Percentiles rank a stretch among this genome's conserved stretches.
These are phyloP conservation scores for Lipophrys pholis DNA, from an alignment of 2,113 vertebrate genomes.

Conservation along the genomic window DNA sequence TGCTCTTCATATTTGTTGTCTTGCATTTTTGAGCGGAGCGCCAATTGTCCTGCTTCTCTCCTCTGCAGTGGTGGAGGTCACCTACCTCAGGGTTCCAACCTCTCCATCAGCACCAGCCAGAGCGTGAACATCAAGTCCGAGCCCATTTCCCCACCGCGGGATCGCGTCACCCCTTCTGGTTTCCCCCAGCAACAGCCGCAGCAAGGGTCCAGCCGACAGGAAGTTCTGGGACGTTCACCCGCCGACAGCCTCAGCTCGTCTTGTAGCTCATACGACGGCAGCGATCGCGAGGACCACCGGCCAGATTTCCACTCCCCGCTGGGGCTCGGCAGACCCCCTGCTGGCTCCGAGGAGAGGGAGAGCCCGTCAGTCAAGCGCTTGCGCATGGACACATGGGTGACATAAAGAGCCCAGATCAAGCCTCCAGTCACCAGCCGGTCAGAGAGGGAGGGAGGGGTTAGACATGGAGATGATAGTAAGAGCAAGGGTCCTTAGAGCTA, in stretches of 20 bases:
- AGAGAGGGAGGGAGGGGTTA: conserved; percentile 63
- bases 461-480: conserved; percentile 63
- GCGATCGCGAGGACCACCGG: conserved; percentile 94
- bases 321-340: conserved; percentile 89
- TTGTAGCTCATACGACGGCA: conserved; percentile 97
- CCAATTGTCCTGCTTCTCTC: conserved; percentile 36
- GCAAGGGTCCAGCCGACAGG: conserved; percentile 88
- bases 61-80: conserved; percentile 90
- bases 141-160: conserved; percentile 96
- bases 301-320: conserved; percentile 93
- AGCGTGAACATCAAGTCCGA: conserved; percentile 98
- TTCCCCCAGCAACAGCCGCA: conserved; percentile 86
- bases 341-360: conserved; percentile 88
- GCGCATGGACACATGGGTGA: conserved; percentile 99
- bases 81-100: conserved; percentile 96
- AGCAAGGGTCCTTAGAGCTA: conserved; percentile 72
- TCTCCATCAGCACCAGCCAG: conserved; percentile 96
- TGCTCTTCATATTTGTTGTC: conserved; percentile 26
- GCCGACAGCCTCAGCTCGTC: conserved; percentile 99
- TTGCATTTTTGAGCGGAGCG: conserved; percentile 22
- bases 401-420: conserved; percentile 82
- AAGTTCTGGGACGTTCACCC: conserved; percentile 92
- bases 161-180: conserved; percentile 91
- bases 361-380: conserved; percentile 96
- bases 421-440: conserved; percentile 74